Evolutionary conservation across 2,888 invertebrate genomes (phyloP), one percentile per base, ranked within the genome.

Genomic region (Epinotia demarniana): DNA sequence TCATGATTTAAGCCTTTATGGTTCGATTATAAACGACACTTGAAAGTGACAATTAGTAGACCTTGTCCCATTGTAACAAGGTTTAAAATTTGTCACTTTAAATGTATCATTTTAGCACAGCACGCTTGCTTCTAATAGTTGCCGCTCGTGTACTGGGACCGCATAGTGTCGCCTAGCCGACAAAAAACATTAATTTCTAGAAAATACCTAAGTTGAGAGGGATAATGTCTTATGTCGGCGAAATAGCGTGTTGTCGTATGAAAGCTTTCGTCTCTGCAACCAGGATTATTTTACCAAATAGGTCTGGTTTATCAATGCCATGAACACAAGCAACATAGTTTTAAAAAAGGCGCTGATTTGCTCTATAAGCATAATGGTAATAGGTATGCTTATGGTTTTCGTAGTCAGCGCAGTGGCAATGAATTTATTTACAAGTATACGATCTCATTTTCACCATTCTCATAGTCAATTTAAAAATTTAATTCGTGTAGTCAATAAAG

Each of bases 121-220:
- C 69, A 43, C 61, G 61, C 61, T 46, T 58, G 27, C 18, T 46
- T n/a, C 27, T 69, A 23, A 23, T 69, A 60, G 60, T 60, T 69
- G 69, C 69, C 69, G 46, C 19, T 57, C 39, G 33, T 55, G 19
- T 19, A 43, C 13, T 13, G 27, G 53, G 39, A 67, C 67, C 39
- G 55, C 57, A 57, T 55, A 23, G 49, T 23, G 16, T 6, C 46
- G 19, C 19, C 12, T 53, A 16, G 33, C 23, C 12, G 53, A 60
- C 12, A 60, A 57, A 68, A 27, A 16, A 2, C 39, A 68, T 68
- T 23, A 43, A 13, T 43, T 9, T 58, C 27, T 43, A 57, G 33
- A 39, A 19, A 19, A 27, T n/a, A 53, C 4, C 11, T 49, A n/a
- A n/a, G 19, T 18, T 9, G 5, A 27, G 1, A 12, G 19, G 43